Evolutionary conservation across 2,113 vertebrate species (phyloP).

Genomic region (Lampris megalopsis): DNA sequence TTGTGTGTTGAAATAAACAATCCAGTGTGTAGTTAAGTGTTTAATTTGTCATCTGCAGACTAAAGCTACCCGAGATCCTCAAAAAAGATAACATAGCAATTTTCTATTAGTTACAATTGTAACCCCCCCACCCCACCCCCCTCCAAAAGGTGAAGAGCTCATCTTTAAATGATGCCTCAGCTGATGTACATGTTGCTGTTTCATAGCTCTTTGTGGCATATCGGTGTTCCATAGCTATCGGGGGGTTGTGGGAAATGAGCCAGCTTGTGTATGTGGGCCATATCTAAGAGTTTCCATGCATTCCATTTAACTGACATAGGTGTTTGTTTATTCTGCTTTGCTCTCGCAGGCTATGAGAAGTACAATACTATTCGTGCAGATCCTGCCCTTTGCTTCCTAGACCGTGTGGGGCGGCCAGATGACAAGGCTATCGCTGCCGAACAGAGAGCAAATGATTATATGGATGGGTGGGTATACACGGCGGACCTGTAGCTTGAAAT

Average conservation of each 20-base stretch:
- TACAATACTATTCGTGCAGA: slow-evolving; percentile 98
- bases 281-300: slow-evolving; percentile 30
- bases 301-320: slow-evolving; percentile 9
- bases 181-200: no score
- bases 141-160: no score
- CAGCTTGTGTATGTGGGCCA: slow-evolving; percentile 19
- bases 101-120: no score
- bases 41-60: no score
- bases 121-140: no score
- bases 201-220: not conserved
- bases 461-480: slow-evolving; percentile 90
- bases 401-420: slow-evolving; percentile 94
- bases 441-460: slow-evolving; percentile 96
- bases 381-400: slow-evolving; percentile 93
- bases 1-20: no score
- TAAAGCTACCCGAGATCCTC: no score
- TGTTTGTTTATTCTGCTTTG: slow-evolving; percentile 31
- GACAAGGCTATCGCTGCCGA: slow-evolving; percentile 98
- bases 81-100: no score
- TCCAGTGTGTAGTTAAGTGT: no score
- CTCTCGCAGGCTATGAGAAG: slow-evolving; percentile 93
- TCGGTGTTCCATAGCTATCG: not conserved
- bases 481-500: not conserved
- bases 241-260: slow-evolving; percentile 22
- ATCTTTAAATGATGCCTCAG: no score